Percentiles rank a stretch among this genome's conserved stretches.
These are phyloP conservation scores for Eristalinus sepulchralis DNA, from an alignment of 2,888 invertebrate species.

Conservation along the genomic window DNA sequence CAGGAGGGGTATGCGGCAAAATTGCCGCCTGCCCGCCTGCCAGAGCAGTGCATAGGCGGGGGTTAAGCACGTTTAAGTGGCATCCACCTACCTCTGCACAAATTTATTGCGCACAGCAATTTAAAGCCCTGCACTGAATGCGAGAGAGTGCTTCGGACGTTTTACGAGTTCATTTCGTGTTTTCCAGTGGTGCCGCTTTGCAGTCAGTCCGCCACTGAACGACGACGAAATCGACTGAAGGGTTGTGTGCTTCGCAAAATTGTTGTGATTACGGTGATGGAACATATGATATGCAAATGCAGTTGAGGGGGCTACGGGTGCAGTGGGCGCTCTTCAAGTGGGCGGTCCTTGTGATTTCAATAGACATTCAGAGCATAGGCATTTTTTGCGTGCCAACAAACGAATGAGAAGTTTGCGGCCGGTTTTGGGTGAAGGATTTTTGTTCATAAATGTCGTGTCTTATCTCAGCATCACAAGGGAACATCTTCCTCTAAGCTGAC, in stretches of 20 bases:
- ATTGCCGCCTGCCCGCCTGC: not conserved
- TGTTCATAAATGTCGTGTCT: not conserved
- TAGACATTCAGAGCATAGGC: not conserved
- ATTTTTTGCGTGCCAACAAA: too few species aligned
- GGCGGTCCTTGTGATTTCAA: not conserved
- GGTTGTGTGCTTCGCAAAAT: not conserved
- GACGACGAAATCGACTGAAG: not conserved
- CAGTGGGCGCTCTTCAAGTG: not conserved
- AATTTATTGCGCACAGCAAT: not conserved
- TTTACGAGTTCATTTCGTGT: constrained; percentile 5
- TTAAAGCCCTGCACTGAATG: not conserved
- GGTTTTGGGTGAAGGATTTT: not conserved
- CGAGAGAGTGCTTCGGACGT: not conserved
- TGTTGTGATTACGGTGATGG: not conserved
- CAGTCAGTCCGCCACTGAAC: not conserved
- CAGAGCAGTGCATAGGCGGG: not conserved
- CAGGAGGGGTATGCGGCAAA: not conserved
- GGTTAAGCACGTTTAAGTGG: not conserved
- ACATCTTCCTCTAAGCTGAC: not conserved
- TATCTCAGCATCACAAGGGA: not conserved
- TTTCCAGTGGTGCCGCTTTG: not conserved
- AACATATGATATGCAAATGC: not conserved
- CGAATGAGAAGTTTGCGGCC: too few species aligned
- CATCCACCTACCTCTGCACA: not conserved
- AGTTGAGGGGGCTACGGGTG: not conserved